These are phyloP conservation scores for Cloeon dipterum DNA, from an alignment of 2,888 invertebrate genomes.

Conservation along the genomic window DNA sequence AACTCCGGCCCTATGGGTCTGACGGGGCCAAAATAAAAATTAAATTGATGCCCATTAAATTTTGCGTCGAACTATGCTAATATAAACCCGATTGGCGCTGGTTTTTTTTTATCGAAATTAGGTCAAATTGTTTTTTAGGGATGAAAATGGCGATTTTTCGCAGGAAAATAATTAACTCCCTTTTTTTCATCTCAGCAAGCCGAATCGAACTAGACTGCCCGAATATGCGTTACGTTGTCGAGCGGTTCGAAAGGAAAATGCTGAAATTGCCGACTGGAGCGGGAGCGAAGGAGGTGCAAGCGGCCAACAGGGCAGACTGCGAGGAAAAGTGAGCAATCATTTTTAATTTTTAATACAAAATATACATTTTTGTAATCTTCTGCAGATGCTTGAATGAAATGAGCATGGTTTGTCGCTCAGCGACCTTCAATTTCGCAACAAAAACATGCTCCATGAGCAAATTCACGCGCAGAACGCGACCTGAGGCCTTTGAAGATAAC, in stretches of 20 bases:
- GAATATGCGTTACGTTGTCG: constrained; percentile 68
- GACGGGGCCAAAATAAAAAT: too few species aligned
- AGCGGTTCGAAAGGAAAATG: constrained; percentile 65
- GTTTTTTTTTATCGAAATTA: too few species aligned
- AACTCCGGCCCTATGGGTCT: too few species aligned
- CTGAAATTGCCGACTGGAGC: constrained; percentile 52
- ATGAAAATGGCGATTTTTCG: too few species aligned
- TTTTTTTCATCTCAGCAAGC: too few species aligned
- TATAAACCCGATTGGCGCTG: too few species aligned
- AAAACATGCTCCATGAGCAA: constrained; percentile 58
- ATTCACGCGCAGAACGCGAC: constrained; percentile 68
- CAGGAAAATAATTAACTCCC: too few species aligned
- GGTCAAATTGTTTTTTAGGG: too few species aligned
- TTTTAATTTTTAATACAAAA: background rate
- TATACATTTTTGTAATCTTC: background rate
- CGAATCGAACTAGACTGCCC: constrained; percentile 75
- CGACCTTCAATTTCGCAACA: constrained; percentile 54
- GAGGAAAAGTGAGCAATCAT: constrained; percentile 40
- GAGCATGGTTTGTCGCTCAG: constrained; percentile 70
- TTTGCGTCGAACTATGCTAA: too few species aligned
- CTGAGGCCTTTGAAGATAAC: constrained; percentile 62
- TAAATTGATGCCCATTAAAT: too few species aligned
- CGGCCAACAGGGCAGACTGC: constrained; percentile 68
- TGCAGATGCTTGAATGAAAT: constrained; percentile 61
- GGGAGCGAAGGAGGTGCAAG: constrained; percentile 65